Base-by-base conservation (phyloP, 2,797 vertebrate genomes). In the Helicolenus hilgendorfi region DNA sequence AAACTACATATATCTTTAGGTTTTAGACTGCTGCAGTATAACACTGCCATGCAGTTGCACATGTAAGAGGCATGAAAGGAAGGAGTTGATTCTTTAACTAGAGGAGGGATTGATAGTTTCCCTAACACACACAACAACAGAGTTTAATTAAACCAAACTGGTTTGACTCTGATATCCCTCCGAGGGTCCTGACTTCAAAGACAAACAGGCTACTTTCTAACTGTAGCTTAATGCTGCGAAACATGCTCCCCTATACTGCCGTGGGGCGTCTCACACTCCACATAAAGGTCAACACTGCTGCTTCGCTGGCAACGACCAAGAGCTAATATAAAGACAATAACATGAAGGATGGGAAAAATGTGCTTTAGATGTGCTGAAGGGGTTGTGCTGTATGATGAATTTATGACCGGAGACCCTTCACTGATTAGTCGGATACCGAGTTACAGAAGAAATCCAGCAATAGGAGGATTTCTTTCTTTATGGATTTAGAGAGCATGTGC, bases 181-280 rank as follows among this genome's bases (percentile, higher is more conserved):
- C 2, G 4, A 84, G 75, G 74, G 70, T 27, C 63, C 64, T 49
- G 71, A 91, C 86, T 87, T 94, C 87, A 93, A 87, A 93, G 60
- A 26, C 31, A 35, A 35, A 49, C 26, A 26, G 63, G 45, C 56
- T 68, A 8, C 22, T 22, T 20, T 70, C 65, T 70, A 41, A 72
- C 3, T 4, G 11, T 18, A 55, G 60, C 29, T 73, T 75, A 82
- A 79, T 59, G 69, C 88, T 86, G 78, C 0, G 29, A 65, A 65
- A 81, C 76, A 6, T 15, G n/a, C 64, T 29, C 62, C n/a, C 59
- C 11, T 2, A 27, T 29, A 26, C 15, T 53, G 80, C 91, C 74
- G 22, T 15, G 9, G 85, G 89, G 82, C 79, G 79, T 88, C 72
- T 72, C 59, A 73, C 27, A 53, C 60, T 75, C 29, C 15, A 67